These are phyloP conservation scores for Hylaeus volcanicus DNA, from an alignment of 1,140 invertebrate species.

Conservation along the genomic window DNA sequence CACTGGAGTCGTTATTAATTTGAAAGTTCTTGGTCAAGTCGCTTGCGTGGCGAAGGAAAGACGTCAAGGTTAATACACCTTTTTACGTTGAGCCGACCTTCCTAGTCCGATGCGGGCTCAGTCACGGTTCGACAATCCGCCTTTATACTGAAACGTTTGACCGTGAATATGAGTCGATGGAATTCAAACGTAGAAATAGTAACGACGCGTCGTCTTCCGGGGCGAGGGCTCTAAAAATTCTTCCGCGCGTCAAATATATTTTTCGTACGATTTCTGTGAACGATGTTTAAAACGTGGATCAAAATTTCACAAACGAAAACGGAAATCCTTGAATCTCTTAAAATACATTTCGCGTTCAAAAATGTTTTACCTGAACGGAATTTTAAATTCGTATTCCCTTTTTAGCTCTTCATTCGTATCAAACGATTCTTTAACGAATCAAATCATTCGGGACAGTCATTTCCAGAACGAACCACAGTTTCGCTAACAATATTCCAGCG, in stretches of 20 bases:
- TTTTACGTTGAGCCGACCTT: conserved; percentile 62
- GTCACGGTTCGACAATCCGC: conserved; percentile 63
- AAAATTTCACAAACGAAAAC: too few relatives aligned
- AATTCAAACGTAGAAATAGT: conserved; percentile 55
- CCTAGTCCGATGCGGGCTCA: conserved; percentile 60
- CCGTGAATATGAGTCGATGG: conserved; percentile 59
- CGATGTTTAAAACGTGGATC: too few relatives aligned
- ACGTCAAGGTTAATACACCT: conserved; percentile 66
- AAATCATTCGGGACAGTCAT: too few relatives aligned
- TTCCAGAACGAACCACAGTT: too few relatives aligned
- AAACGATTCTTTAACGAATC: too few relatives aligned
- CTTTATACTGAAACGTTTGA: conserved; percentile 61
- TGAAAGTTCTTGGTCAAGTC: conserved; percentile 62
- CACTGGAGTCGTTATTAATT: conserved; percentile 34
- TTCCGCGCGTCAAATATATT: not conserved
- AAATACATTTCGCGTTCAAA: too few relatives aligned
- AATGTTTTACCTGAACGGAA: too few relatives aligned
- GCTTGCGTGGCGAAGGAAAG: conserved; percentile 52
- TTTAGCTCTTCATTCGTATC: too few relatives aligned
- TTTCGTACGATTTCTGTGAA: not conserved
- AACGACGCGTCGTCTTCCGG: conserved; percentile 24
- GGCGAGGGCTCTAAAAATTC: conserved; percentile 1
- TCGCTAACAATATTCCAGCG: too few relatives aligned
- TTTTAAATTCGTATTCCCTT: too few relatives aligned
- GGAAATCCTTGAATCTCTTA: too few relatives aligned